phyloP scores from a whole-genome alignment of 2,888 invertebrate genomes.

The Caenorhabditis sinica region DNA sequence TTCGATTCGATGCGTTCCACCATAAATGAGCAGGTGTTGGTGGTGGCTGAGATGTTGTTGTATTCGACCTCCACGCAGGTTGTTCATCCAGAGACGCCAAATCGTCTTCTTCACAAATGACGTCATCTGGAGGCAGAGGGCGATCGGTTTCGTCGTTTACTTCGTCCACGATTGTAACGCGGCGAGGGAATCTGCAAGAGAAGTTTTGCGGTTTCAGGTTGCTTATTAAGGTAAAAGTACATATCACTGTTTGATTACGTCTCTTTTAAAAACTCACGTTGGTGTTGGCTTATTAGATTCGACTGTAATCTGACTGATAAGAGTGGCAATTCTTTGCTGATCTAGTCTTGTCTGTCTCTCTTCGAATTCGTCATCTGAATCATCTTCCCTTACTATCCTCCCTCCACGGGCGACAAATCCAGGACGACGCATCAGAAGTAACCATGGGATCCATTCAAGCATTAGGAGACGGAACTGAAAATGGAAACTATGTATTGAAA shows the following conservation, averaged over 20 bases:
- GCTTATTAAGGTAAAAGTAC: neutral
- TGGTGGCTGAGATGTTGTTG: conserved; percentile 17
- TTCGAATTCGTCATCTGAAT: conserved; percentile 62
- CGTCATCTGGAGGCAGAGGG: conserved; percentile 31
- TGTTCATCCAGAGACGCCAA: conserved; percentile 32
- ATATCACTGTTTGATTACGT: neutral
- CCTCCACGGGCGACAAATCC: conserved; percentile 69
- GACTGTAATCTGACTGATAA: conserved; percentile 53
- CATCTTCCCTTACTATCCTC: conserved; percentile 51
- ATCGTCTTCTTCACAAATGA: conserved; percentile 25
- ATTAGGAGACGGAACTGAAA: conserved; percentile 73
- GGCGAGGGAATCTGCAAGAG: conserved; percentile 32
- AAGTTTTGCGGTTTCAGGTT: neutral
- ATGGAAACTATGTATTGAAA: neutral
- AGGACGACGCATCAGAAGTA: conserved; percentile 75
- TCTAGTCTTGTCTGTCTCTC: conserved; percentile 58
- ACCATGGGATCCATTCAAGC: conserved; percentile 77
- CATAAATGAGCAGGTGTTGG: conserved; percentile 56
- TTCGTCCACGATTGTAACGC: conserved; percentile 64
- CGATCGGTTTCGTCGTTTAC: conserved; percentile 40
- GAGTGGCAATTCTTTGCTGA: conserved; percentile 58
- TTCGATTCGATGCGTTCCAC: conserved; percentile 66
- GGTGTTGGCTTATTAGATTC: conserved; percentile 55
- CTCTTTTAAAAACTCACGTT: conserved; percentile 7
- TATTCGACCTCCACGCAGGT: conserved; percentile 4